phyloP scores from a whole-genome alignment of 2,113 vertebrate species.

The Neopipo cinnamomea region DNA sequence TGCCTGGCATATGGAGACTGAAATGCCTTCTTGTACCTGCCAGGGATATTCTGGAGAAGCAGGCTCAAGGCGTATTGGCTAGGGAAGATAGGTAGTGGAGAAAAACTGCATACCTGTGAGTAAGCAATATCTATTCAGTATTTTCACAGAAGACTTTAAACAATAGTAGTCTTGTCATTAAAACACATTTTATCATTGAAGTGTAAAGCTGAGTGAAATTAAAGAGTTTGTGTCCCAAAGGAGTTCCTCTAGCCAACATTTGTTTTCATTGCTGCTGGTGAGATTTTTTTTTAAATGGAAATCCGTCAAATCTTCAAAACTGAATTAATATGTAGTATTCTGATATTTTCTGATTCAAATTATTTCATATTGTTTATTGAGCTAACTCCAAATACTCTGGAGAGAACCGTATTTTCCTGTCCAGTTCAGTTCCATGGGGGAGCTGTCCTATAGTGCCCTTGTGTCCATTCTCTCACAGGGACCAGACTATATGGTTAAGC shows the following conservation, averaged over 20 bases:
- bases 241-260: neutral
- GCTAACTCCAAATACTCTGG: neutral
- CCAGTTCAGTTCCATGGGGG: neutral
- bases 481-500: neutral
- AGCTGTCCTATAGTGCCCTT: neutral
- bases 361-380: neutral
- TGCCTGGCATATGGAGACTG: neutral
- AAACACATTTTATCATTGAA: neutral
- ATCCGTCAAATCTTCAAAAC: neutral
- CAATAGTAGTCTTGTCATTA: neutral
- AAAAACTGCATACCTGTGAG: neutral
- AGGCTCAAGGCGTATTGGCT: neutral
- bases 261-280: neutral
- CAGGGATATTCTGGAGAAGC: neutral
- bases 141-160: neutral
- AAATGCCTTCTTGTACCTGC: neutral
- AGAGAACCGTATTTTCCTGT: neutral
- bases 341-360: neutral
- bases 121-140: neutral
- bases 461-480: neutral
- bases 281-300: neutral
- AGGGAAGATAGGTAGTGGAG: neutral
- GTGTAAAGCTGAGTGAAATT: neutral
- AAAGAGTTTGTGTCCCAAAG: neutral
- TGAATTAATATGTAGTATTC: neutral